Conservation (phyloP, 2,888 invertebrate species). For the Nomada ferruginata region DNA sequence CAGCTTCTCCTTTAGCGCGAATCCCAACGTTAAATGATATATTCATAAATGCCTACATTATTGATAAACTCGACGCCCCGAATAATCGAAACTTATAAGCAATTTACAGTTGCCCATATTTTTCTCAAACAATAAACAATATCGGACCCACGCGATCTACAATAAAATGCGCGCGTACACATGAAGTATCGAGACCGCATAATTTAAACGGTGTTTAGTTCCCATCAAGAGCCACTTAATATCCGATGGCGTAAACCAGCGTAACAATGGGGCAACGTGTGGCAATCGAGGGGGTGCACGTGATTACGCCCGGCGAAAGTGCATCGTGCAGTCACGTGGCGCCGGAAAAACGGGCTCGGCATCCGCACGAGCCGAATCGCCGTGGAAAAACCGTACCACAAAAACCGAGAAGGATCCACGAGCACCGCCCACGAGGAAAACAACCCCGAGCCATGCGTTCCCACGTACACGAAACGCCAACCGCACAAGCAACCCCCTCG, state of each 20-base stretch:
- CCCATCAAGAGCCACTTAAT: conserved; percentile 82
- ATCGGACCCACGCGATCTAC: too few species aligned
- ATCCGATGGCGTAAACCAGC: conserved; percentile 75
- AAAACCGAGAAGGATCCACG: conserved; percentile 58
- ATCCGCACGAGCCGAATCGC: conserved; percentile 28
- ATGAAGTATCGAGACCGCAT: conserved; percentile 41
- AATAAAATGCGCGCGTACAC: background rate
- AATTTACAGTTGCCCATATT: too few species aligned
- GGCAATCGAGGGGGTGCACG: conserved; percentile 56
- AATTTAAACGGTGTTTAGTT: conserved; percentile 76
- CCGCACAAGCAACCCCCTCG: conserved; percentile 47
- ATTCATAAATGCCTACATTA: too few species aligned
- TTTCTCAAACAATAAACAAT: too few species aligned
- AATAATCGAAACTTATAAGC: too few species aligned
- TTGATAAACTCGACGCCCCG: too few species aligned
- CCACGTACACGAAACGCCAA: conserved; percentile 60
- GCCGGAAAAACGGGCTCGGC: conserved; percentile 53
- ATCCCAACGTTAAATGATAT: too few species aligned
- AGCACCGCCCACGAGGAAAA: conserved; percentile 69
- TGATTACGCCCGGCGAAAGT: conserved; percentile 77
- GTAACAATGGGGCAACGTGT: conserved; percentile 70
- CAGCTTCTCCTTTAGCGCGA: too few species aligned
- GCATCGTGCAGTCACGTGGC: conserved; percentile 70
- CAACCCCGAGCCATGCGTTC: conserved; percentile 66
- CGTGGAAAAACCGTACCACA: conserved; percentile 66